Percentiles rank a stretch among this genome's conserved stretches.
phyloP scores from a whole-genome alignment of 2,888 invertebrate species.

The Machimus atricapillus region DNA sequence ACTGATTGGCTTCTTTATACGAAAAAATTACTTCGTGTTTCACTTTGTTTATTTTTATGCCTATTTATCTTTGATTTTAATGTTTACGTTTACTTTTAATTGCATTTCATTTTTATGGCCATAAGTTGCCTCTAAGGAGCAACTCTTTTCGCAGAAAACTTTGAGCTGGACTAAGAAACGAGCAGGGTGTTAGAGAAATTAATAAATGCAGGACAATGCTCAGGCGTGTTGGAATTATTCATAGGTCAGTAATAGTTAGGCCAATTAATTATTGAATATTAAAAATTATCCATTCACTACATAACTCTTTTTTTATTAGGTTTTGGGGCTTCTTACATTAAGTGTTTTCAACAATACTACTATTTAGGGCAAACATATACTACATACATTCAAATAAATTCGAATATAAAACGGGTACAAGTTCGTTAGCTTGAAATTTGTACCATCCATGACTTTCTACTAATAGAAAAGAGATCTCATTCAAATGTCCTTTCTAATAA shows the following conservation, averaged over 20 bases:
- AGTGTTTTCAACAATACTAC: neutral
- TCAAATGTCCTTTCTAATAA: neutral
- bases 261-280: neutral
- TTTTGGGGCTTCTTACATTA: neutral
- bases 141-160: neutral
- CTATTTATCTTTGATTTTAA: neutral
- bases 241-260: neutral
- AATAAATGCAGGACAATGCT: neutral
- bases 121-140: neutral
- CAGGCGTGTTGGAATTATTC: neutral
- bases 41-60: neutral
- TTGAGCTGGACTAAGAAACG: neutral
- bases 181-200: neutral
- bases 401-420: neutral
- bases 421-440: neutral
- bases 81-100: neutral
- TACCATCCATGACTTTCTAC: neutral
- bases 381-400: neutral
- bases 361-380: neutral
- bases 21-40: neutral
- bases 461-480: neutral
- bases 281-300: neutral
- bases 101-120: conserved; percentile 28
- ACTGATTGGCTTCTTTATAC: neutral
- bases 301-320: neutral